These are phyloP conservation scores for Clarias gariepinus DNA, from an alignment of 2,113 vertebrate genomes.

Conservation along the genomic window DNA sequence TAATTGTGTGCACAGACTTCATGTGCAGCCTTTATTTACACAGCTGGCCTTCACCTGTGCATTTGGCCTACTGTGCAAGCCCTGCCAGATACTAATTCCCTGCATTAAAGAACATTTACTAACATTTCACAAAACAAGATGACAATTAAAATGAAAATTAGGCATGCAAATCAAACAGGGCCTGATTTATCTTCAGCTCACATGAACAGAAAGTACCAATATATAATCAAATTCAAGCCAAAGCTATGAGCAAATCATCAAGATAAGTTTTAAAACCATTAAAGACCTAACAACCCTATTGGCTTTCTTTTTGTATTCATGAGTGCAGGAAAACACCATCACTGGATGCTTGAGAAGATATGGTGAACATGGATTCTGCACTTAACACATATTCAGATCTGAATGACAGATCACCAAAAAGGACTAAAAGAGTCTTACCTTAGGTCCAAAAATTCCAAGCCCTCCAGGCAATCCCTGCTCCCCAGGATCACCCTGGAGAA, in stretches of 20 bases:
- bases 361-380: not conserved
- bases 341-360: not conserved
- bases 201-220: not conserved
- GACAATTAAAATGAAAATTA: conserved; percentile 4
- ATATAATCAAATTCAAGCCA: not conserved
- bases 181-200: conserved; percentile 23
- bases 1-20: not conserved
- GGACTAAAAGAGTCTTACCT: conserved; percentile 72
- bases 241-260: not conserved
- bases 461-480: conserved; percentile 87
- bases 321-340: not conserved
- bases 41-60: conserved; percentile 54
- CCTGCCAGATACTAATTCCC: conserved; percentile 5
- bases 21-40: conserved; percentile 45
- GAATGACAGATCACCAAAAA: not conserved
- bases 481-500: conserved; percentile 81
- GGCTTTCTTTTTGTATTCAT: not conserved
- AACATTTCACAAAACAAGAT: not conserved
- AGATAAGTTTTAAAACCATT: not conserved
- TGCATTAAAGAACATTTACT: not conserved
- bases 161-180: not conserved
- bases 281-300: not conserved
- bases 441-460: conserved; percentile 88
- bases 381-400: conserved; percentile 11
- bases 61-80: conserved; percentile 33